phyloP scores from a whole-genome alignment of 2,888 invertebrate genomes.

The Galeopsomyia nigrocyanea region DNA sequence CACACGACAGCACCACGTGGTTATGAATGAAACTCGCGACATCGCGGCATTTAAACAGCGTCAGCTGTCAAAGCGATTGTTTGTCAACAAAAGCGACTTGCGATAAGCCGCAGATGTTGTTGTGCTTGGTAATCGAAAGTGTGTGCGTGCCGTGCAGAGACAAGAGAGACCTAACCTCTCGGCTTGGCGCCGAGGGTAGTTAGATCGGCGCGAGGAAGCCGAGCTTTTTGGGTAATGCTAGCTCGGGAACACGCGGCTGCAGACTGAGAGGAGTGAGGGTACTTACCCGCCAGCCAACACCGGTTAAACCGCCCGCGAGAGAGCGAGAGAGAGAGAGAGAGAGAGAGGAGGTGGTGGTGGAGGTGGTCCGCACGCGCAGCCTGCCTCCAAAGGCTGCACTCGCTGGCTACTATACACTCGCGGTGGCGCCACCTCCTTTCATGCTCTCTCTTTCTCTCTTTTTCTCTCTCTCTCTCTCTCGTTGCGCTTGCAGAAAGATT shows the following conservation, averaged over 20 bases:
- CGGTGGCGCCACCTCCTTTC: conserved; percentile 34
- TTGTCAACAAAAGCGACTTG: not conserved
- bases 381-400: conserved; percentile 15
- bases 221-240: conserved; percentile 57
- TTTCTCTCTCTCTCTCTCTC: not conserved
- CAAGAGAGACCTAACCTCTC: conserved; percentile 47
- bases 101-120: not conserved
- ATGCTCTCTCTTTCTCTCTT: not conserved
- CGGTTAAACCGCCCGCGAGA: conserved; percentile 51
- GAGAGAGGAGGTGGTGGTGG: conserved; percentile 60
- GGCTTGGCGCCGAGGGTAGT: conserved; percentile 51
- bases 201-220: conserved; percentile 62
- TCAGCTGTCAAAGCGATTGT: no score
- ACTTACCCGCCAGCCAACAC: conserved; percentile 65
- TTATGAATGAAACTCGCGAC: no score
- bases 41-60: no score
- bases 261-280: conserved; percentile 66
- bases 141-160: not conserved
- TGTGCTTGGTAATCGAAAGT: not conserved
- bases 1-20: no score
- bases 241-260: conserved; percentile 69
- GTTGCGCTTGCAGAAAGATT: not conserved
- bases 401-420: not conserved
- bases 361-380: conserved; percentile 52
- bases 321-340: conserved; percentile 51